phyloP scores from a whole-genome alignment of 2,113 vertebrate species.

The Trochalopteron elliotii region DNA sequence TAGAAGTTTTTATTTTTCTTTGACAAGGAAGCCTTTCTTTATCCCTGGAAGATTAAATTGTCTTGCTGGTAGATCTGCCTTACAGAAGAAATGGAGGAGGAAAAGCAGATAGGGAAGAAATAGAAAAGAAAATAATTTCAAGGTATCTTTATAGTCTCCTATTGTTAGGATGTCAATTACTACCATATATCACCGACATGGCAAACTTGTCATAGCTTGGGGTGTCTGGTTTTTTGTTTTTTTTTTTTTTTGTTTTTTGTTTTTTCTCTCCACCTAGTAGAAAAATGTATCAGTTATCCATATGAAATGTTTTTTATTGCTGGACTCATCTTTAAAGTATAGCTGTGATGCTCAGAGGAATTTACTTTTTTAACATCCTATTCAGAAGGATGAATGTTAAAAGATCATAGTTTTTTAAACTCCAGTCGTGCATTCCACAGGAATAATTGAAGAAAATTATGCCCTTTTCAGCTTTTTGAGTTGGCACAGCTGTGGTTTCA shows the following conservation, averaged over 20 bases:
- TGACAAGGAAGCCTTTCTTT: slow-evolving; percentile 34
- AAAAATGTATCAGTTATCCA: neutral
- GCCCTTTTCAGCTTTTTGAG: neutral
- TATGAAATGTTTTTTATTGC: neutral
- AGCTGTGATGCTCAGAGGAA: neutral
- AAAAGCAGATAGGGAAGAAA: slow-evolving; percentile 15
- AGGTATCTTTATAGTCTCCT: neutral
- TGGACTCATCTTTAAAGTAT: neutral
- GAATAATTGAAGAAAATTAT: neutral
- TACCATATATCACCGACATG: neutral
- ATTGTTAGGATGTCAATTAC: slow-evolving; percentile 44
- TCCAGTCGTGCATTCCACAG: neutral
- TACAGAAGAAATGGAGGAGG: slow-evolving; percentile 9
- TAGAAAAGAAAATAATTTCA: slow-evolving; percentile 25
- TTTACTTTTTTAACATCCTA: neutral
- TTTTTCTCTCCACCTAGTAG: neutral
- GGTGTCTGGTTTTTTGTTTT: neutral
- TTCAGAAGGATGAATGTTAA: neutral
- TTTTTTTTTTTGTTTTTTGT: neutral
- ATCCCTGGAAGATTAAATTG: slow-evolving; percentile 42
- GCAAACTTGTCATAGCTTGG: neutral
- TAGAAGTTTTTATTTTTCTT: slow-evolving; percentile 45
- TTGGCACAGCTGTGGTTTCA: neutral
- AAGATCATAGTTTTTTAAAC: neutral
- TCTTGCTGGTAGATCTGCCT: slow-evolving; percentile 35